Base-by-base conservation (phyloP, 2,797 vertebrate species). In the Vipera ursinii region DNA sequence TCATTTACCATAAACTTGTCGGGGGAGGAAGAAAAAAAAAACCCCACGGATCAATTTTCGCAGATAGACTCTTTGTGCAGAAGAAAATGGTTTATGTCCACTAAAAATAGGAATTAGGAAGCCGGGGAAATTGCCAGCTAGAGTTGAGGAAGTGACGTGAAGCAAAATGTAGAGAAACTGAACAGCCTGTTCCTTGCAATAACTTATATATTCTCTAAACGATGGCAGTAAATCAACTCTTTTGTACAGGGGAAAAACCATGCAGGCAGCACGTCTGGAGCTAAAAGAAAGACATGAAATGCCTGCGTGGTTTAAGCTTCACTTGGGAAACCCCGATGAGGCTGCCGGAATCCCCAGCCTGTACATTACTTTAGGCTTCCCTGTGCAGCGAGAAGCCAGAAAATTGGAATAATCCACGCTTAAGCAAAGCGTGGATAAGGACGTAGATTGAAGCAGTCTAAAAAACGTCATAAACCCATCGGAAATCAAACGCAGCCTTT, bases 1-100 rank as follows among this genome's bases (percentile, higher is more conserved):
- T 63, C 13, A 15, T 65, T n/a, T 14, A 65, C 28, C 1, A n/a
- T 32, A 15, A 32, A 69, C 5, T 15, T 5, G 5, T 6, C 28
- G 28, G 63, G 13, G 13, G 4, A 59, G 57, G 4, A 44, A 44
- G 0, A 0, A 28, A 28, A 63, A 3, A 12, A 0, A 0, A 0
- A 8, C 24, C 9, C 15, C 1, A 20, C 57, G 22, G 57, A 6
- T 59, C 69, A 20, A 73, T 20, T 73, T n/a, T 38, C 8, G 2
- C 69, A 73, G n/a, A 15, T 32, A 15, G 28, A 7, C 32, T 38
- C 6, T 73, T 73, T 17, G 15, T 3, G 2, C 32, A 38, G 32
- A 38, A 73, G n/a, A 8, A 73, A 73, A 73, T 8, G 15, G 6
- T 17, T n/a, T n/a, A 38, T 38, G 65, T 73, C 65, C n/a, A 3